phyloP scores from a whole-genome alignment of 2,888 invertebrate genomes.

The Sclerodermus sp. region DNA sequence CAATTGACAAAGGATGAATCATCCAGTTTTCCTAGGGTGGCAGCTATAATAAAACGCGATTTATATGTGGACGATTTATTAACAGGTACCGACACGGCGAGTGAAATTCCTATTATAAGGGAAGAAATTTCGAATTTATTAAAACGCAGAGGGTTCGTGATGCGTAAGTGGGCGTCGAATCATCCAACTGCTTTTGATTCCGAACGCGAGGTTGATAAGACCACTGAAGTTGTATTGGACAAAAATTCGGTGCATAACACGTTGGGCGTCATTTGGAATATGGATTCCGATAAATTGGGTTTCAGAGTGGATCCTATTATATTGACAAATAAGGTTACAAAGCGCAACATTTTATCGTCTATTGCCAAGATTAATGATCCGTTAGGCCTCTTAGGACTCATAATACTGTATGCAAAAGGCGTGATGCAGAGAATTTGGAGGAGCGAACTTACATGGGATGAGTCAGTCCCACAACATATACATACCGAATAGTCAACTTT shows the following conservation, averaged over 20 bases:
- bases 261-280: slow-evolving; percentile 2
- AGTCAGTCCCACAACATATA: slow-evolving; percentile 1
- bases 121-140: not conserved
- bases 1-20: slow-evolving; percentile 15
- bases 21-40: not conserved
- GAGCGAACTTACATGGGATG: not conserved
- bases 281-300: not conserved
- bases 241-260: not conserved
- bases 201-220: not conserved
- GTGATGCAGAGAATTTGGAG: slow-evolving; percentile 5
- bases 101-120: not conserved
- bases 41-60: not conserved
- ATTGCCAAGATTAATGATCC: slow-evolving; percentile 7
- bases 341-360: slow-evolving; percentile 3
- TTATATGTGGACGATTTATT: slow-evolving; percentile 11
- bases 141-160: not conserved
- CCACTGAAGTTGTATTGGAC: not conserved
- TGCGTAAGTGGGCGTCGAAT: slow-evolving; percentile 7
- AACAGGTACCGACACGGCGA: not conserved
- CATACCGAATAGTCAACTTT: not conserved
- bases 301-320: not conserved
- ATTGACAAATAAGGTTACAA: not conserved
- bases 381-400: slow-evolving; percentile 1
- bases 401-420: slow-evolving; percentile 3
- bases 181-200: not conserved